Evolutionary conservation across 2,888 invertebrate species (phyloP).

Genomic region (Horisme vitalbata): DNA sequence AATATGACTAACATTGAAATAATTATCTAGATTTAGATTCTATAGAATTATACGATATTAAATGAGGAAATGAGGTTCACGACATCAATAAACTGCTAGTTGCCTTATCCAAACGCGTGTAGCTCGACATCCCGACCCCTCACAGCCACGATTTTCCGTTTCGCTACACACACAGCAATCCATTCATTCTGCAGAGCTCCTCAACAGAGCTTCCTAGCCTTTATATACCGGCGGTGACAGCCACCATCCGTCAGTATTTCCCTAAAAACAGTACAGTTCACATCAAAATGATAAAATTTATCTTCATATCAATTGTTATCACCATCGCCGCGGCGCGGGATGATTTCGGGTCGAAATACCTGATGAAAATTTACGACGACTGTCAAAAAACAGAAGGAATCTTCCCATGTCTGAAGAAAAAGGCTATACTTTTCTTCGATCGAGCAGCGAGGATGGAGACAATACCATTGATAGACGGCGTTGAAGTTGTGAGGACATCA

Average conservation of each 20-base stretch:
- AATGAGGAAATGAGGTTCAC: too few species aligned
- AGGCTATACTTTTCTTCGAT: constrained; percentile 90
- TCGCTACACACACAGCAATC: constrained; percentile 43
- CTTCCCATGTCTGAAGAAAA: constrained; percentile 90
- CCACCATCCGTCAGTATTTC: constrained; percentile 78
- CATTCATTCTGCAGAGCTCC: constrained; percentile 39
- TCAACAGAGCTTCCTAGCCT: constrained; percentile 63
- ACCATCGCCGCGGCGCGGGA: constrained; percentile 51
- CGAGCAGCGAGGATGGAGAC: constrained; percentile 88
- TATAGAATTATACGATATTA: too few species aligned
- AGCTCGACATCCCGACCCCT: constrained; percentile 39
- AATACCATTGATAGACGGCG: constrained; percentile 83
- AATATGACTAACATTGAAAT: too few species aligned
- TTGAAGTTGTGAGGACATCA: constrained; percentile 84
- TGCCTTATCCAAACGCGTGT: constrained; percentile 23
- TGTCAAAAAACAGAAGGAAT: constrained; percentile 88
- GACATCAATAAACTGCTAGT: too few species aligned
- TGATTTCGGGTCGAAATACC: constrained; percentile 84
- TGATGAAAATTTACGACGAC: constrained; percentile 89
- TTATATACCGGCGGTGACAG: constrained; percentile 66
- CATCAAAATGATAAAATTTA: constrained; percentile 47
- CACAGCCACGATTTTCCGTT: constrained; percentile 51
- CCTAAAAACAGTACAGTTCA: constrained; percentile 65
- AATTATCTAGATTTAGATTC: too few species aligned
- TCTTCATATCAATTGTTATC: constrained; percentile 49